A percentile compares a stretch with the other conserved stretches of the same genome.
Evolutionary conservation across 2,797 vertebrate species (phyloP).

Genomic region (Nannoperca australis): DNA sequence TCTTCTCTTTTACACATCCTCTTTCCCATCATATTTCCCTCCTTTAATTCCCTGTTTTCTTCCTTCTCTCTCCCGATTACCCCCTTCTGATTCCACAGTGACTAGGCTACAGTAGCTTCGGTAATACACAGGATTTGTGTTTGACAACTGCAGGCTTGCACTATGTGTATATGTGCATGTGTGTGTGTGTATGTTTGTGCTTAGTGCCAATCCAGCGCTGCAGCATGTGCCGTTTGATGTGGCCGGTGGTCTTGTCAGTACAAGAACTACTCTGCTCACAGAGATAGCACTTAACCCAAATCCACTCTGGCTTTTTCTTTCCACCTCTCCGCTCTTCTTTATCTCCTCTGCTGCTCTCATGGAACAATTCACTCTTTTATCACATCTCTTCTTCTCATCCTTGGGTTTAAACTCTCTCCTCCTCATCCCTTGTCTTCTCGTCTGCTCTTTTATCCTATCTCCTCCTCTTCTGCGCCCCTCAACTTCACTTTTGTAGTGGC

Average conservation of each 20-base stretch:
- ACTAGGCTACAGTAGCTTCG: constrained; percentile 55
- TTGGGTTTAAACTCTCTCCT: constrained; percentile 51
- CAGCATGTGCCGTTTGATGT: constrained; percentile 69
- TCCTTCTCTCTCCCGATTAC: constrained; percentile 57
- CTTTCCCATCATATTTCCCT: constrained; percentile 8
- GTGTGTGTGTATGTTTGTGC: constrained; percentile 5
- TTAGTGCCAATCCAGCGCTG: constrained; percentile 40
- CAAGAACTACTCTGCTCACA: constrained; percentile 57
- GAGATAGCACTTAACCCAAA: constrained; percentile 71
- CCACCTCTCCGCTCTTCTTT: constrained; percentile 57
- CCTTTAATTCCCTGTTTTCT: constrained; percentile 52
- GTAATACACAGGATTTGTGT: constrained; percentile 73
- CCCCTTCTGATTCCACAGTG: constrained; percentile 41
- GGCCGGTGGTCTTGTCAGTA: constrained; percentile 61
- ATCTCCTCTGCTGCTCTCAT: constrained; percentile 63
- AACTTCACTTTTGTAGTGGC: constrained; percentile 40
- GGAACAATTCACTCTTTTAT: constrained; percentile 59
- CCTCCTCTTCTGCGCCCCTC: constrained; percentile 3
- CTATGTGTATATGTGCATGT: constrained; percentile 39
- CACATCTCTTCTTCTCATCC: constrained; percentile 57
- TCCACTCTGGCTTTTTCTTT: constrained; percentile 58
- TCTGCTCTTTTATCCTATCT: constrained; percentile 54
- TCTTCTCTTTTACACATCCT: not conserved
- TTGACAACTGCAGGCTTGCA: constrained; percentile 71
- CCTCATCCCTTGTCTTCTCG: constrained; percentile 32